A percentile compares a stretch with the other conserved stretches of the same genome.
Evolutionary conservation across 2,888 invertebrate genomes (phyloP).

Genomic region (Epinotia nisella): DNA sequence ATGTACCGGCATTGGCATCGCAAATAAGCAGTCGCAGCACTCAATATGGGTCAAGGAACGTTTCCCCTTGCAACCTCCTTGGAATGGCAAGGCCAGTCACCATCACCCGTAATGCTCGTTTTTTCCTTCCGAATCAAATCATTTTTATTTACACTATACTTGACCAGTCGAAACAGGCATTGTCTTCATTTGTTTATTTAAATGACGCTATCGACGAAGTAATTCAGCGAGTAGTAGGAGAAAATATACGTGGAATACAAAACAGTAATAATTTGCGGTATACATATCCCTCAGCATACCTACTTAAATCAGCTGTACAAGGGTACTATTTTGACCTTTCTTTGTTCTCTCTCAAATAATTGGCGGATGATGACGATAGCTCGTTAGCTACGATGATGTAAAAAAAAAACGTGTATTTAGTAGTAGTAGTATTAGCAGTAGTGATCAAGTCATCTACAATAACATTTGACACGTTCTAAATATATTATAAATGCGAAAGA

Average conservation of each 20-base stretch:
- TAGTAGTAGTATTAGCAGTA: no score
- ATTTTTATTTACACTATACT: slow-evolving; percentile 81
- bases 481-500: no score
- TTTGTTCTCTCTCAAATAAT: no score
- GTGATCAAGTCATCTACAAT: no score
- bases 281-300: neutral
- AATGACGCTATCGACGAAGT: neutral
- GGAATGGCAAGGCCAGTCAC: slow-evolving; percentile 78
- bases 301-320: no score
- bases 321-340: no score
- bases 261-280: neutral
- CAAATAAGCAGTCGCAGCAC: slow-evolving; percentile 50
- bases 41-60: slow-evolving; percentile 80
- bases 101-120: slow-evolving; percentile 66
- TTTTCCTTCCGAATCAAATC: slow-evolving; percentile 79
- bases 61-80: slow-evolving; percentile 82
- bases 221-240: neutral
- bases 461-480: no score
- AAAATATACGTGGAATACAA: neutral
- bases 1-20: slow-evolving; percentile 32
- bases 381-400: no score
- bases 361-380: no score
- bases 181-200: slow-evolving; percentile 21
- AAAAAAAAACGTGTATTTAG: no score
- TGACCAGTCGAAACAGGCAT: slow-evolving; percentile 60